These are phyloP conservation scores for Aphyosemion australe DNA, from an alignment of 2,113 vertebrate genomes.

Conservation along the genomic window DNA sequence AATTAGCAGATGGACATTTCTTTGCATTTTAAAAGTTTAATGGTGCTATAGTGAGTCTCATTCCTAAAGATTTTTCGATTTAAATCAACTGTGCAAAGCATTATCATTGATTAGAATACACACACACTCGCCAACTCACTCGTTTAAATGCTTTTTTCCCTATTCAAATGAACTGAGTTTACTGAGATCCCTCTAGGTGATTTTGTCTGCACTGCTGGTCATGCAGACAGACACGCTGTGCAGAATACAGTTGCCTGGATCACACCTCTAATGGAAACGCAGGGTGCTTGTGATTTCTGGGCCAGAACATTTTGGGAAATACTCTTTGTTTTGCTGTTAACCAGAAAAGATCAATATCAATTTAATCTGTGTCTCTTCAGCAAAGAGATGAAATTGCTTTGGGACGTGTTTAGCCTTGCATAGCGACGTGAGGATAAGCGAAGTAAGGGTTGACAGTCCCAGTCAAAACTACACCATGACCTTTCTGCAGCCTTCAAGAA, in stretches of 20 bases:
- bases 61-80: too few relatives aligned
- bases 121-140: too few relatives aligned
- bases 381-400: not conserved
- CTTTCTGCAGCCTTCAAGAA: not conserved
- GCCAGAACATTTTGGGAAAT: not conserved
- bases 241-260: not conserved
- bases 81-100: too few relatives aligned
- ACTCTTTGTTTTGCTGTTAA: not conserved
- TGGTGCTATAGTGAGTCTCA: too few relatives aligned
- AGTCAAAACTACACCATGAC: not conserved
- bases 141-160: too few relatives aligned
- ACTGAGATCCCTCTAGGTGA: too few relatives aligned
- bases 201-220: not conserved
- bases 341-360: slow-evolving; percentile 7
- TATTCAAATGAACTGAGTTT: too few relatives aligned
- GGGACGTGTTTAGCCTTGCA: slow-evolving; percentile 1
- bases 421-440: not conserved
- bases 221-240: not conserved
- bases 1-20: too few relatives aligned
- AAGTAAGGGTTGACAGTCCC: not conserved
- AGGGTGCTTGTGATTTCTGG: not conserved
- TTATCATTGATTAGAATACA: too few relatives aligned
- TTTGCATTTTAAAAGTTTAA: too few relatives aligned
- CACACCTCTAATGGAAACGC: not conserved
- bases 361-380: slow-evolving; percentile 6